These are phyloP conservation scores for Nebria brevicollis DNA, from an alignment of 2,888 invertebrate species.

Conservation along the genomic window DNA sequence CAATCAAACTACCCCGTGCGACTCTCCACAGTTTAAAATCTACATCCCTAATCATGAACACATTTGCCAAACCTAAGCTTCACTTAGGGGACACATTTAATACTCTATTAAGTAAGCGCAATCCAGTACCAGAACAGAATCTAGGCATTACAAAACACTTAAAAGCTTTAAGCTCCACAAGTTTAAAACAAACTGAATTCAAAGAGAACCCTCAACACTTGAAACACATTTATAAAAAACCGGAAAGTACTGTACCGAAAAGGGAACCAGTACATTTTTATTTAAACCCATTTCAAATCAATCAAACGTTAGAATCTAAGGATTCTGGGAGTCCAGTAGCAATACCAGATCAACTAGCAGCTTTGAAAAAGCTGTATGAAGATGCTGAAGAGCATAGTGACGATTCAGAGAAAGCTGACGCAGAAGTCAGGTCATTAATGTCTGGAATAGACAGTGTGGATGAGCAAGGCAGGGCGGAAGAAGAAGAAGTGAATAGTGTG, in stretches of 20 bases:
- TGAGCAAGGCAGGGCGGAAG: conserved; percentile 51
- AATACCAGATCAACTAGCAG: conserved; percentile 59
- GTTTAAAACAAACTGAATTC: too few species aligned
- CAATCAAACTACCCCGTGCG: conserved; percentile 54
- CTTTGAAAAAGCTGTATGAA: conserved; percentile 60
- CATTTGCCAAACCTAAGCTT: conserved; percentile 53
- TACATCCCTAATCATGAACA: conserved; percentile 62
- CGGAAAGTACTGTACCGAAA: background rate
- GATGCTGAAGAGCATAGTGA: conserved; percentile 64
- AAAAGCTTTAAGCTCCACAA: too few species aligned
- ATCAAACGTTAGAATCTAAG: conserved; percentile 35
- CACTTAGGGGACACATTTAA: too few species aligned
- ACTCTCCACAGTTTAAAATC: conserved; percentile 61
- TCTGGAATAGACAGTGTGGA: conserved; percentile 54
- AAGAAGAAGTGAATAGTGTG: conserved; percentile 60
- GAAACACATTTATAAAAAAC: conserved; percentile 22
- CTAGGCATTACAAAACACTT: too few species aligned
- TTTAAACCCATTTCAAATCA: background rate
- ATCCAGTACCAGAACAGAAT: too few species aligned
- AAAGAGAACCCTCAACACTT: background rate
- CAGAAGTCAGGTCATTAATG: conserved; percentile 70
- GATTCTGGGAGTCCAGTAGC: conserved; percentile 6
- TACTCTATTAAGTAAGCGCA: too few species aligned
- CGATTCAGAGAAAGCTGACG: conserved; percentile 66
- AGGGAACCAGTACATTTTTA: too few species aligned